phyloP scores from a whole-genome alignment of 2,113 vertebrate genomes.

The Pygoscelis antarcticus region DNA sequence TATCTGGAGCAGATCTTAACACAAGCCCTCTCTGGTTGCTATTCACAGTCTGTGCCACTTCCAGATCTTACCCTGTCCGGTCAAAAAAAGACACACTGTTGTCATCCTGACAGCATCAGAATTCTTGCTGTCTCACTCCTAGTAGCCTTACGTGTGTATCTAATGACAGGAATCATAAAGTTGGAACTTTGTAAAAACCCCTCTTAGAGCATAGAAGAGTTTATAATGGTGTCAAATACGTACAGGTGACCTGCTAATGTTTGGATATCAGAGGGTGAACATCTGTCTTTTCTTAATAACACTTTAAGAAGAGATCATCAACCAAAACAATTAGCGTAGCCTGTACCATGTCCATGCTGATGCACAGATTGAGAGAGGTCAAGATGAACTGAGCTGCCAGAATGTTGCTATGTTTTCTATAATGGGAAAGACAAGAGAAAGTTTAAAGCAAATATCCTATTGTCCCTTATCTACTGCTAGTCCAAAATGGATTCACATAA shows the following conservation, averaged over 20 bases:
- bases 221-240: fast-evolving
- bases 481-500: background rate
- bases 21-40: background rate
- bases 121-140: background rate
- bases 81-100: background rate
- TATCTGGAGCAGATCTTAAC: background rate
- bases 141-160: fast-evolving
- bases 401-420: background rate
- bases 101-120: background rate
- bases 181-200: background rate
- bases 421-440: background rate
- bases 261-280: background rate
- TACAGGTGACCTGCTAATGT: background rate
- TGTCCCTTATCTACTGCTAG: background rate
- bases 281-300: background rate
- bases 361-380: background rate
- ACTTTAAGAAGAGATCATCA: background rate
- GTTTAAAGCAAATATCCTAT: background rate
- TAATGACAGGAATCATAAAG: background rate
- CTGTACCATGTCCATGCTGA: fast-evolving
- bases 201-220: background rate
- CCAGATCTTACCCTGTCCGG: background rate
- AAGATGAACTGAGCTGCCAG: background rate
- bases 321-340: background rate
- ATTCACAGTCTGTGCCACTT: background rate